phyloP scores from a whole-genome alignment of 1,140 invertebrate genomes.

The Aradophagus sp. region DNA sequence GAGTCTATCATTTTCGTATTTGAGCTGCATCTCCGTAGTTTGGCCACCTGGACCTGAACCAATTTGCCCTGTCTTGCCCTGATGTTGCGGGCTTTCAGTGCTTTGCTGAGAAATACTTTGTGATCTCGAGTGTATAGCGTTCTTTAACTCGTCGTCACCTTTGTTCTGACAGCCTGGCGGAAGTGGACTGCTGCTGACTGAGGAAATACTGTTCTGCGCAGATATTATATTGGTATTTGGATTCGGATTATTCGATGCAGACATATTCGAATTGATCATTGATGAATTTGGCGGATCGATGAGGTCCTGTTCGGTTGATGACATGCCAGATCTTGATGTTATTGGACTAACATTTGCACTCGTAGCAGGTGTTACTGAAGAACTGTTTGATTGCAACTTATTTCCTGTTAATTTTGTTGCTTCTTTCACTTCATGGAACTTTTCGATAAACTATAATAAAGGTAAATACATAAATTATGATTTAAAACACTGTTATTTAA shows the following conservation, averaged over 20 bases:
- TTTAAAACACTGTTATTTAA: slow-evolving; percentile 15
- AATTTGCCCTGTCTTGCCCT: slow-evolving; percentile 66
- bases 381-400: slow-evolving; percentile 82
- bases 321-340: slow-evolving; percentile 78
- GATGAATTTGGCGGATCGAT: slow-evolving; percentile 75
- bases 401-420: slow-evolving; percentile 84
- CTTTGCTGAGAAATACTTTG: slow-evolving; percentile 72
- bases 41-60: slow-evolving; percentile 62
- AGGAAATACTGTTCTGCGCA: slow-evolving; percentile 72
- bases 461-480: slow-evolving; percentile 54
- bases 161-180: slow-evolving; percentile 68
- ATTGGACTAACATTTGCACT: slow-evolving; percentile 90
- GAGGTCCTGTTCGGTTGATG: slow-evolving; percentile 72
- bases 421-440: slow-evolving; percentile 99
- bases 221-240: slow-evolving; percentile 72
- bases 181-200: slow-evolving; percentile 73
- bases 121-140: slow-evolving; percentile 71
- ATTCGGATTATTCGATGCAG: slow-evolving; percentile 72
- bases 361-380: slow-evolving; percentile 86
- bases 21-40: slow-evolving; percentile 88
- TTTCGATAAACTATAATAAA: slow-evolving; percentile 92
- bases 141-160: slow-evolving; percentile 71
- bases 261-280: slow-evolving; percentile 73
- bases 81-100: slow-evolving; percentile 73
- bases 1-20: slow-evolving; percentile 97